Base-by-base conservation (phyloP, 2,797 vertebrate genomes). In the Austrolebias charrua region DNA sequence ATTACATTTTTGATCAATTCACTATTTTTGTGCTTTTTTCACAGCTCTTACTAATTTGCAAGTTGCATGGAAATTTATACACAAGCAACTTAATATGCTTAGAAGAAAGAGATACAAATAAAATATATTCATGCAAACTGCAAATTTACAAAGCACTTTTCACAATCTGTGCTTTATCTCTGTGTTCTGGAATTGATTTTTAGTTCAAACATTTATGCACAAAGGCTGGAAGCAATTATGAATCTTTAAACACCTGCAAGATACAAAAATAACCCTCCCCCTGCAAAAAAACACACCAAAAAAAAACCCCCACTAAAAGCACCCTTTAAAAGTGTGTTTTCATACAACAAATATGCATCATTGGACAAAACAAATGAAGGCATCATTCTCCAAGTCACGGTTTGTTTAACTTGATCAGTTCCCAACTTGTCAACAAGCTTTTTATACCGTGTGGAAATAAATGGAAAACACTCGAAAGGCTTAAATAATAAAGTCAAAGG, bases 271-370 rank as follows among this genome's bases (percentile, higher is more conserved):
- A 6, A 40, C 24, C 24, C 24, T 3, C 24, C 24, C n/a, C n/a
- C n/a, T n/a, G n/a, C n/a, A n/a, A n/a, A n/a, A n/a, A n/a, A n/a
- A n/a, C n/a, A n/a, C n/a, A n/a, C n/a, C n/a, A n/a, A n/a, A n/a
- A n/a, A n/a, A n/a, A n/a, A n/a, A n/a, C n/a, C n/a, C n/a, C n/a
- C n/a, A n/a, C n/a, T n/a, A n/a, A n/a, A n/a, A n/a, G n/a, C 29
- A 46, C 42, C 45, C 33, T 46, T 61, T 42, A 13, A 50, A 66
- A 61, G 31, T 45, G 35, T n/a, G 24, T 38, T 45, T 42, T 62
- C 55, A 66, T 20, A 16, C 38, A 50, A 57, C 55, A 60, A 53
- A 16, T 56, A 60, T 46, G 43, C 40, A 69, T 50, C 42, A 58
- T 20, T 64, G 53, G 50, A 55, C 20, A 40, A 63, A 63, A 62